phyloP scores from a whole-genome alignment of 92 coral and sea anemone species.

The Desmophyllum pertusum region DNA sequence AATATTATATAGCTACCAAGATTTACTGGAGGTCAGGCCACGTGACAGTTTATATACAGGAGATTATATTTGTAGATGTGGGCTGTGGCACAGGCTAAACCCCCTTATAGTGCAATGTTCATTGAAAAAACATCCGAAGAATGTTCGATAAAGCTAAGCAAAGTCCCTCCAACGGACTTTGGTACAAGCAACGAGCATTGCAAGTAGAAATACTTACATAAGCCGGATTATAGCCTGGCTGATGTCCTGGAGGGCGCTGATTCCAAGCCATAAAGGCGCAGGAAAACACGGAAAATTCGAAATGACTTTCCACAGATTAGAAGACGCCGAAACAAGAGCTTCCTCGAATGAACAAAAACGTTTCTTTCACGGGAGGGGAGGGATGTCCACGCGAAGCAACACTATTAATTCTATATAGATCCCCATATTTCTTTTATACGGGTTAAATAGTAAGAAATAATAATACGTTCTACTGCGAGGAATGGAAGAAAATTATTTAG shows the following conservation, averaged over 20 bases:
- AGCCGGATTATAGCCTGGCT: constrained; percentile 82
- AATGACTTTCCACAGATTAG: background rate
- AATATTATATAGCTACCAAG: no score
- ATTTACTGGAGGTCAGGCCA: no score
- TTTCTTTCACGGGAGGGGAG: constrained; percentile 10
- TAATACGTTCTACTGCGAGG: background rate
- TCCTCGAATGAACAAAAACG: background rate
- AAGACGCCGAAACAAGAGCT: background rate
- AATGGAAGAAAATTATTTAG: no score
- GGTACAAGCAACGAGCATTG: background rate
- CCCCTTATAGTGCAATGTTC: no score
- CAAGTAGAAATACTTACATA: constrained; percentile 67
- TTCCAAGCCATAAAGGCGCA: constrained; percentile 85
- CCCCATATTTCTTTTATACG: background rate
- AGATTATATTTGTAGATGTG: no score
- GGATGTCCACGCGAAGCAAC: background rate
- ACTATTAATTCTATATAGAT: background rate
- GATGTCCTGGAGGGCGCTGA: constrained; percentile 76
- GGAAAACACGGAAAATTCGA: background rate
- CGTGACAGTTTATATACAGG: no score
- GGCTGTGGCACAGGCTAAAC: no score
- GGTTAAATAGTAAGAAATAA: background rate
- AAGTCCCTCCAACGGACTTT: background rate
- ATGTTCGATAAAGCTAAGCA: no score
- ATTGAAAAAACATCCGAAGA: no score